Percentiles rank a stretch among this genome's conserved stretches.
These are phyloP conservation scores for Sus cebifrons DNA, from an alignment of 2,797 vertebrate species.

Conservation along the genomic window DNA sequence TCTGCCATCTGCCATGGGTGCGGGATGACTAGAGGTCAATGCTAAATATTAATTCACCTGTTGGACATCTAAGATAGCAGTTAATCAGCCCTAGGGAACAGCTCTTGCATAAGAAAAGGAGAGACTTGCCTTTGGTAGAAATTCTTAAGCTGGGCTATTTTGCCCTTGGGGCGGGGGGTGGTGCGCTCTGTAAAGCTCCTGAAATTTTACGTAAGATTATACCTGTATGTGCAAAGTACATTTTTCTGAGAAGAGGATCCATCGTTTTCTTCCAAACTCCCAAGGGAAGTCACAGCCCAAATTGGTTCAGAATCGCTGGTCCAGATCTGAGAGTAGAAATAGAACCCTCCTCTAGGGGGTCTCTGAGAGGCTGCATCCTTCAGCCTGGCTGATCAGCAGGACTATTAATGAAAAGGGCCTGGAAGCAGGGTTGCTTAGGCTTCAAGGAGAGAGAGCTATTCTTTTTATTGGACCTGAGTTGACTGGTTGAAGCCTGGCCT, in stretches of 20 bases:
- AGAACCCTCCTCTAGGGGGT: background rate
- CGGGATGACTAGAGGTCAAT: constrained; percentile 73
- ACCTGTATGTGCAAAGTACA: constrained; percentile 15
- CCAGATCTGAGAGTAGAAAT: constrained; percentile 23
- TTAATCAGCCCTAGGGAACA: constrained; percentile 70
- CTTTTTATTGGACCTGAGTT: background rate
- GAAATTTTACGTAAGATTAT: constrained; percentile 42
- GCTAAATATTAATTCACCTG: constrained; percentile 78
- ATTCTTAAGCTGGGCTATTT: constrained; percentile 27
- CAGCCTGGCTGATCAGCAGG: background rate
- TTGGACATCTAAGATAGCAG: constrained; percentile 69
- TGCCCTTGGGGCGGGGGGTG: background rate
- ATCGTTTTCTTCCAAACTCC: constrained; percentile 61
- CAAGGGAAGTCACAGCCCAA: constrained; percentile 32
- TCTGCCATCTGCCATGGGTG: constrained; percentile 61
- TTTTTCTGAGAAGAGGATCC: constrained; percentile 70
- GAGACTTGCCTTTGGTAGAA: constrained; percentile 21
- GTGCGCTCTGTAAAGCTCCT: background rate
- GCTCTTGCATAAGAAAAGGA: constrained; percentile 40
- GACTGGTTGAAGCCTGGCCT: background rate
- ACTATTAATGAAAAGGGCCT: background rate
- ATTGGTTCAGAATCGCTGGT: constrained; percentile 58
- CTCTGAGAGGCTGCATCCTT: background rate
- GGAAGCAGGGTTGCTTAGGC: background rate
- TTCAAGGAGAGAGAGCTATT: background rate